Conservation (phyloP, 2,113 vertebrate species). For the Tretioscincus oriximinensis region DNA sequence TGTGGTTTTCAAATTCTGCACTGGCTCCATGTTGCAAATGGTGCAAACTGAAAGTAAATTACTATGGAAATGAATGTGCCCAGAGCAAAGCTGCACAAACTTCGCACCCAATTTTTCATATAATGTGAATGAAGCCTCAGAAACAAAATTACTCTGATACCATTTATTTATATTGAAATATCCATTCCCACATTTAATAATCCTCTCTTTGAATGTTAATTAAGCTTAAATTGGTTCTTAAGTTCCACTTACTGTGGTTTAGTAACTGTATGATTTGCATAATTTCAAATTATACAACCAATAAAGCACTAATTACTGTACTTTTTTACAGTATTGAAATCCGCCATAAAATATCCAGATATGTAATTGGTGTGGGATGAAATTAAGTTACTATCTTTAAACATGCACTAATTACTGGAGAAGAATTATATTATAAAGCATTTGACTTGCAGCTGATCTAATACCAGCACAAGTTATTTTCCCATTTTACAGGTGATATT, state of each 20-base stretch:
- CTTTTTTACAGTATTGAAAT: constrained; percentile 46
- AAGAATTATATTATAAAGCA: constrained; percentile 41
- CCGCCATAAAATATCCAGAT: constrained; percentile 41
- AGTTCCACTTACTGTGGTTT: constrained; percentile 34
- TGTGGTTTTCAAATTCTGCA: too few species aligned
- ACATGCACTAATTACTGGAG: constrained; percentile 37
- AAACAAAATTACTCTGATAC: constrained; percentile 13
- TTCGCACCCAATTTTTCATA: too few species aligned
- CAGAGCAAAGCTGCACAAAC: too few species aligned
- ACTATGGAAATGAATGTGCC: too few species aligned
- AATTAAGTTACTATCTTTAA: constrained; percentile 40
- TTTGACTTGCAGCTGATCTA: constrained; percentile 27
- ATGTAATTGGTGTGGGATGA: constrained; percentile 44
- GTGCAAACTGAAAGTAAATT: too few species aligned
- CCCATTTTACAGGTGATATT: constrained; percentile 30
- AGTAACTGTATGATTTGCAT: constrained; percentile 47
- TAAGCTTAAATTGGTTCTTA: constrained; percentile 42
- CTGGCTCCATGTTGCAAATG: too few species aligned
- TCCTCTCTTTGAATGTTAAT: constrained; percentile 15
- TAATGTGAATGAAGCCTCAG: too few species aligned
- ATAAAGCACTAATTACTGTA: constrained; percentile 47
- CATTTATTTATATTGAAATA: constrained; percentile 24
- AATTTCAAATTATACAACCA: constrained; percentile 50
- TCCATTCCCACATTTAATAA: constrained; percentile 28
- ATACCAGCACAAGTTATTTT: constrained; percentile 11